These are phyloP conservation scores for Lampropteryx suffumata DNA, from an alignment of 2,888 invertebrate genomes.

Conservation along the genomic window DNA sequence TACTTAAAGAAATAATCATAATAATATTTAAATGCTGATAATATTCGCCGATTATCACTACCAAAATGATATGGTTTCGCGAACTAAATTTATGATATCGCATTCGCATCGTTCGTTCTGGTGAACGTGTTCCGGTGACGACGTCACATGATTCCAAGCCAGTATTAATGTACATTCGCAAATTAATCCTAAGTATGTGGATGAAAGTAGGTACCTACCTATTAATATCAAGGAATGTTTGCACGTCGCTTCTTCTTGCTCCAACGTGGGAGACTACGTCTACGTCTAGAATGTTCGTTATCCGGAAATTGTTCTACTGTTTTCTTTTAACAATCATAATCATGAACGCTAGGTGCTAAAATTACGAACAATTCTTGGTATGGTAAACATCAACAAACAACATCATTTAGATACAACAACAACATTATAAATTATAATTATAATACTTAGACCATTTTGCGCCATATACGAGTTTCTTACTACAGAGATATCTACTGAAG, in stretches of 20 bases:
- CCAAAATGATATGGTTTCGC: too few species aligned
- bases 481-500: too few species aligned
- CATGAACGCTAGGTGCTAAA: background rate
- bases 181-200: constrained; percentile 24
- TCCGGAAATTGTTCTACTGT: background rate
- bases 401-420: constrained; percentile 1
- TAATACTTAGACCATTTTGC: background rate
- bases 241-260: constrained; percentile 15
- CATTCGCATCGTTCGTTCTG: background rate
- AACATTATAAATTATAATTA: constrained; percentile 3
- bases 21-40: too few species aligned
- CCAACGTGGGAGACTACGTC: constrained; percentile 22
- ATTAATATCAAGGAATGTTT: constrained; percentile 30
- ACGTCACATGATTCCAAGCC: constrained; percentile 23
- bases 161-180: constrained; percentile 17
- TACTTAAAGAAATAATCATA: too few species aligned
- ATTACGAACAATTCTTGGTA: background rate
- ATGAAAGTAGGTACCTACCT: constrained; percentile 23
- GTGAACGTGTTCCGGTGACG: constrained; percentile 7
- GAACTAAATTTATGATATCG: constrained; percentile 13
- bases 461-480: too few species aligned
- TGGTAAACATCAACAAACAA: constrained; percentile 11
- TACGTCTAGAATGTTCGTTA: constrained; percentile 26
- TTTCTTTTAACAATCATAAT: constrained; percentile 3
- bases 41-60: background rate